Evolutionary conservation across 30 jellyfish, hydroid and myxozoan genomes (phyloP), one percentile per base, ranked within the genome.

Genomic region (Turritopsis rubra): DNA sequence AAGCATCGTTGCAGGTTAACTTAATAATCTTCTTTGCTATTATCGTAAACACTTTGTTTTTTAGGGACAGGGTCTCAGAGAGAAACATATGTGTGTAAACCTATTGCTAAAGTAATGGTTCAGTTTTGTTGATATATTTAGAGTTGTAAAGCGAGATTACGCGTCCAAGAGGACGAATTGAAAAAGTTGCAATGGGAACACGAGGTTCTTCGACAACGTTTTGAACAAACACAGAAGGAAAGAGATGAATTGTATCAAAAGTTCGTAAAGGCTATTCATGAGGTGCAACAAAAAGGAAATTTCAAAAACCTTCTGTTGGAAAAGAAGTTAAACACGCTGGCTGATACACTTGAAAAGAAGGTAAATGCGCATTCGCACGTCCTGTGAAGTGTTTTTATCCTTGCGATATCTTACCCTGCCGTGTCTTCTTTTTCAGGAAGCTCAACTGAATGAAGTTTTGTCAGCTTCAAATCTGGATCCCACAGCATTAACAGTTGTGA

Each of bases 401-500:
- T 0, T 18, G 73, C 21, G 73, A 0, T 23, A 60, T 21, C 73
- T 21, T 60, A 18, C 73, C 73, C 21, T 0, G 21, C 19, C 19
- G 21, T 60, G 73, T 54, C 73, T 0, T 21, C n/a, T n/a, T 72
- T 86, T 72, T 19, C 29, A 93, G 99, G 99, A 93, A 70, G 99
- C 99, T 9, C 99, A 93, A 71, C 81, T 93, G 83, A 93, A 93
- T 73, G 99, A 93, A 86, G 99, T 88, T 1, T 81, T 93, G 9
- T 95, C 99, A 7, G 99, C 99, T 8, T 93, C 99, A 23, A 93
- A 93, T 72, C 89, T 93, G 53, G 99, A 93, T 84, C 99, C 99
- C 0, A 93, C 99, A 0, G 99, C 99, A 0, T 83, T 93, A 80
- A 79, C 97, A 16, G 96, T 93, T 16, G 99, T 93, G 81, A 93